These are phyloP conservation scores for Platypus cylindrus DNA, from an alignment of 2,888 invertebrate genomes.

Conservation along the genomic window DNA sequence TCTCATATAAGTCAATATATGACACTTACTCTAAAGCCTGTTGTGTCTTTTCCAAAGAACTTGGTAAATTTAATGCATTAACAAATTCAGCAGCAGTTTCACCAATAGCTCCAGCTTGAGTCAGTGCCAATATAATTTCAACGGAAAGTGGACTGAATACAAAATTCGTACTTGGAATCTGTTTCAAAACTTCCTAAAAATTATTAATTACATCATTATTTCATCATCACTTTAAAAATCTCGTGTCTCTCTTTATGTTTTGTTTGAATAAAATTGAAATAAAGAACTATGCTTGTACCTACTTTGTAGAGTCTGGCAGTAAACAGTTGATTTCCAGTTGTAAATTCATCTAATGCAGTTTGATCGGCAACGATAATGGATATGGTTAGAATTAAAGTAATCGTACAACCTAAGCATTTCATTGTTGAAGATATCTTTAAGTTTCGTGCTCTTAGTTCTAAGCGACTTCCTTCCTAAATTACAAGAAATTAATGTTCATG, in stretches of 20 bases:
- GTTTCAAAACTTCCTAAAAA: conserved; percentile 18
- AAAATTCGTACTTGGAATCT: conserved; percentile 19
- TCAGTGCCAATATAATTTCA: conserved; percentile 26
- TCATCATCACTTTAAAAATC: no score
- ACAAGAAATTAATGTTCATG: no score
- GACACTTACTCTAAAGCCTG: conserved; percentile 8
- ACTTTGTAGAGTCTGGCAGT: conserved; percentile 41
- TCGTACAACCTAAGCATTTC: no score
- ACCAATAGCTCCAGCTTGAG: conserved; percentile 26
- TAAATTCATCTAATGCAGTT: conserved; percentile 29
- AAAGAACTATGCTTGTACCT: conserved; percentile 27
- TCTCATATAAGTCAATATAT: not conserved
- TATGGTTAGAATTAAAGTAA: no score
- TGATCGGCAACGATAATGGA: no score
- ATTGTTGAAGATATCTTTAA: no score
- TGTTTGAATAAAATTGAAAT: no score
- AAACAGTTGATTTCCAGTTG: conserved; percentile 21
- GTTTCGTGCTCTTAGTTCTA: no score
- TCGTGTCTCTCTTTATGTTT: no score
- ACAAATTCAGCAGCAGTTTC: conserved; percentile 24
- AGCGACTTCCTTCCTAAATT: no score
- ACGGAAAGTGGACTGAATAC: conserved; percentile 29
- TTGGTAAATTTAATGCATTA: conserved; percentile 19
- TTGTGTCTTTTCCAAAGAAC: conserved; percentile 12
- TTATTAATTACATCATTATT: no score